Evolutionary conservation across 2,888 invertebrate species (phyloP), one percentile per base, ranked within the genome.

Genomic region (Actias luna): DNA sequence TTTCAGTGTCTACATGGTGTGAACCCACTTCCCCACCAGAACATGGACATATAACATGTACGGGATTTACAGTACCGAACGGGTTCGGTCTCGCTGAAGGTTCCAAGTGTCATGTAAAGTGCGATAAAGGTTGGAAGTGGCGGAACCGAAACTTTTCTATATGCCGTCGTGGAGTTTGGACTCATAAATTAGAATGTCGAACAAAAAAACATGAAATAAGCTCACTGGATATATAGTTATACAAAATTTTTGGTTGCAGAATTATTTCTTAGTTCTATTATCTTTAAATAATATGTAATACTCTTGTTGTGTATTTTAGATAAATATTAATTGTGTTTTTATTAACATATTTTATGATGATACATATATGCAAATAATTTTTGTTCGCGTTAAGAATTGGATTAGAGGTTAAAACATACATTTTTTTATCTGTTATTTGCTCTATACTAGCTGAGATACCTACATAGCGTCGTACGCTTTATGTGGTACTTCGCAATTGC

Each of bases 111-210:
- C 83, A 87, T 10, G 74, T 89, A 1, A 78, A 79, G 5, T 92
- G 92, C 67, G 76, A 77, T 0, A 75, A 71, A 12, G 89, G 87
- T 12, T 89, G 82, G 81, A 81, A 77, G 14, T 77, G 81, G 67
- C 69, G 67, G 46, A 70, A 76, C 1, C 79, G 83, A 10, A 68
- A 76, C 3, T 67, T 80, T 3, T 71, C 87, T 1, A 72, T 85
- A 1, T 92, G 92, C 64, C 83, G 87, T 1, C 79, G 81, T 14
- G 91, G 91, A 0, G 58, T 62, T 35, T 92, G 92, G 92, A 89
- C 86, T 5, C 77, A 80, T 39, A 63, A 72, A 27, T 74, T 89
- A 5, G 67, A 69, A 31, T 92, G 91, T 69, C 72, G 72, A 59
- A 72, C 75, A 0, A 82, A 71, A 59, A 25, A 55, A 35, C n/a